Evolutionary conservation across 2,888 invertebrate species (phyloP).

Genomic region (Tuberolachnus salignus): DNA sequence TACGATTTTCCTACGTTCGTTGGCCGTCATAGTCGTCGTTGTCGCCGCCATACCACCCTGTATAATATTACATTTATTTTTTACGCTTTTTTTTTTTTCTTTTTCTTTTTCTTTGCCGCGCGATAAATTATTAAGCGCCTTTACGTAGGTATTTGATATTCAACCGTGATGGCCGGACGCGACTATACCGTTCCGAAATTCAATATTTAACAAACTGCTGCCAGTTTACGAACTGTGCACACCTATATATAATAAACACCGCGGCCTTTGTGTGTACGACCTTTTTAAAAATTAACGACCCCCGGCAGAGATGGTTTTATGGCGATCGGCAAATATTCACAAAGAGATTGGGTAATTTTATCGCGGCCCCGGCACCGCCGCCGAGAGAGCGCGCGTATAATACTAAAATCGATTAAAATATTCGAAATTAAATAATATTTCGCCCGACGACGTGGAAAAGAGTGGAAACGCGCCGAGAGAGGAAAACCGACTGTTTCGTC

Average conservation of each 20-base stretch:
- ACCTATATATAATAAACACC: not conserved
- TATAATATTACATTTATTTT: too few species aligned
- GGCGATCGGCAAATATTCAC: not conserved
- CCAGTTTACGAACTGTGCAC: not conserved
- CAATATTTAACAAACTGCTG: not conserved
- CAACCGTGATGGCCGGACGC: not conserved
- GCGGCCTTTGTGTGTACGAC: too few species aligned
- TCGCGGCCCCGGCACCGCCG: not conserved
- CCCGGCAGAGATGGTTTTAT: not conserved
- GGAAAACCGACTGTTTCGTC: too few species aligned
- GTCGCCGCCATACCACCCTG: too few species aligned
- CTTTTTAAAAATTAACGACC: conserved; percentile 24
- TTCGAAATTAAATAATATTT: too few species aligned
- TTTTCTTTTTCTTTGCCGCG: not conserved
- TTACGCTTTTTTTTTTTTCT: too few species aligned
- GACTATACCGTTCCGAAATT: not conserved
- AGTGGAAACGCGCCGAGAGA: too few species aligned
- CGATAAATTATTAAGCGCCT: conserved; percentile 6
- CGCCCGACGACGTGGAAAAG: too few species aligned
- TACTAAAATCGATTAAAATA: too few species aligned
- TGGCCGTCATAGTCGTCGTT: too few species aligned
- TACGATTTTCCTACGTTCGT: too few species aligned
- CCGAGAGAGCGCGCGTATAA: not conserved
- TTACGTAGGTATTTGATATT: not conserved
- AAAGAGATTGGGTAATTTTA: conserved; percentile 25